These are phyloP conservation scores for Macquaria australasica DNA, from an alignment of 2,113 vertebrate genomes.

Conservation along the genomic window DNA sequence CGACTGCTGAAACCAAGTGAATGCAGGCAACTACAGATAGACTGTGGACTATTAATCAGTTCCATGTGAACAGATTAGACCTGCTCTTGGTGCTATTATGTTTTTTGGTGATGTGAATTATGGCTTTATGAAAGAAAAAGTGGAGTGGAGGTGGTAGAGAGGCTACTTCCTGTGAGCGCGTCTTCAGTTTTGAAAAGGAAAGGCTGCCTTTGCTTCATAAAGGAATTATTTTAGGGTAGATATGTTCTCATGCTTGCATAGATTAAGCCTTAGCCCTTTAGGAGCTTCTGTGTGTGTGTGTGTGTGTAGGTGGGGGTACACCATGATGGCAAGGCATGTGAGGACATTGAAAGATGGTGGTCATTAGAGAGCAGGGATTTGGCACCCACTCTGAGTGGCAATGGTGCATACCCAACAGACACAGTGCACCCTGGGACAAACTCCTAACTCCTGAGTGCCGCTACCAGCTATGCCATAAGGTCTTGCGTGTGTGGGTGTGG, in stretches of 20 bases:
- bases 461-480: conserved; percentile 57
- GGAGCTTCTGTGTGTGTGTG: conserved; percentile 20
- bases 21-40: conserved; percentile 60
- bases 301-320: conserved; percentile 28
- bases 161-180: neutral
- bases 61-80: conserved; percentile 70
- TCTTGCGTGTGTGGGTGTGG: conserved; percentile 23
- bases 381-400: conserved; percentile 69
- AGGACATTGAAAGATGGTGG: conserved; percentile 76
- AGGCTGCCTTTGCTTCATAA: conserved; percentile 4
- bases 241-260: conserved; percentile 32
- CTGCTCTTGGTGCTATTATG: conserved; percentile 50
- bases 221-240: conserved; percentile 19
- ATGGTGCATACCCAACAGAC: conserved; percentile 79
- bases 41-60: conserved; percentile 73
- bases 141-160: neutral
- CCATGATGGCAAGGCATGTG: conserved; percentile 51
- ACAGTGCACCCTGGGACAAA: conserved; percentile 65
- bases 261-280: conserved; percentile 17
- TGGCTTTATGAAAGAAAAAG: conserved; percentile 30
- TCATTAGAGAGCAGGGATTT: conserved; percentile 77
- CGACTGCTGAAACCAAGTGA: conserved; percentile 52
- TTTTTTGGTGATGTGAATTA: conserved; percentile 52
- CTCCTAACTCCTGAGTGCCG: conserved; percentile 58
- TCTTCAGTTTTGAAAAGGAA: conserved; percentile 8